phyloP scores from a whole-genome alignment of 2,888 invertebrate species.

The Nebria brevicollis region DNA sequence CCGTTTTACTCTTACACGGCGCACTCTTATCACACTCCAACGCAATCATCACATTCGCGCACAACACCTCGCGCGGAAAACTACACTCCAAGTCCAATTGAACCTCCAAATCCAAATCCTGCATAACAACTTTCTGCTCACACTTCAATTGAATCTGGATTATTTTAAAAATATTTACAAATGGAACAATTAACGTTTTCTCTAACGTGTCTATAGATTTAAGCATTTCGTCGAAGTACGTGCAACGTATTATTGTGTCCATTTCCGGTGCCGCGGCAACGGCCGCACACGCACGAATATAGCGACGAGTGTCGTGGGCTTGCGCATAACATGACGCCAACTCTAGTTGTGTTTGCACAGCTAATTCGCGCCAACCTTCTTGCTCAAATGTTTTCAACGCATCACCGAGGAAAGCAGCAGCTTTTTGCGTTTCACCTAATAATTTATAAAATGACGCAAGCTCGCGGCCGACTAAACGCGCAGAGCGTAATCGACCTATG shows the following conservation, averaged over 20 bases:
- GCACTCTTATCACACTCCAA: conserved; percentile 57
- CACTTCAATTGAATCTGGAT: conserved; percentile 57
- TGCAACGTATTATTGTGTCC: conserved; percentile 70
- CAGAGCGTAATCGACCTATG: conserved; percentile 81
- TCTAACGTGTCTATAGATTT: conserved; percentile 62
- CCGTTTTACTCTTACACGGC: conserved; percentile 49
- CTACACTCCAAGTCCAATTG: conserved; percentile 68
- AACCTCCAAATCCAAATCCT: conserved; percentile 68
- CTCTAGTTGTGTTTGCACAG: conserved; percentile 84
- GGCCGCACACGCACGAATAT: conserved; percentile 70
- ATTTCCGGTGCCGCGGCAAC: conserved; percentile 81
- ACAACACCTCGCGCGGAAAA: conserved; percentile 74
- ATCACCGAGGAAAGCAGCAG: conserved; percentile 88
- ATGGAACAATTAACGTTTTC: conserved; percentile 59
- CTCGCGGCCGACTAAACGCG: conserved; percentile 88
- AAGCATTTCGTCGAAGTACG: conserved; percentile 85
- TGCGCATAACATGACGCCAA: conserved; percentile 85
- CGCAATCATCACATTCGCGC: conserved; percentile 72
- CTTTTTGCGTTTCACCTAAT: conserved; percentile 86
- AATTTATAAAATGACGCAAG: conserved; percentile 91
- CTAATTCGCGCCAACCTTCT: conserved; percentile 88
- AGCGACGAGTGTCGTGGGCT: conserved; percentile 81
- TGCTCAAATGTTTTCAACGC: conserved; percentile 86
- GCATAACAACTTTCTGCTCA: conserved; percentile 63
- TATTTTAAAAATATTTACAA: conserved; percentile 65